Conservation (phyloP, 1,140 invertebrate species). For the Phenacoccus solenopsis region DNA sequence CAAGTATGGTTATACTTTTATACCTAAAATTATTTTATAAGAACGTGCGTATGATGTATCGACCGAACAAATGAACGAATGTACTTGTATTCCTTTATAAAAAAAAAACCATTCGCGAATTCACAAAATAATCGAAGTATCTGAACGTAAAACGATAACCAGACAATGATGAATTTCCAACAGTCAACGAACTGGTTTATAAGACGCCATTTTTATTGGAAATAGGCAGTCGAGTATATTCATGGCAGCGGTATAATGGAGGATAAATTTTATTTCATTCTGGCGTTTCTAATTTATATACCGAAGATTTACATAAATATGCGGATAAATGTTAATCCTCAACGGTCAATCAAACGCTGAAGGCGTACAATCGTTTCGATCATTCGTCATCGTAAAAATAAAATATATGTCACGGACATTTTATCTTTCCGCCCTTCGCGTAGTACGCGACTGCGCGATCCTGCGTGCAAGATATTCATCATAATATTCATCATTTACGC, state of each 20-base stretch:
- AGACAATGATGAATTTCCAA: neutral
- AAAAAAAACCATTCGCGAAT: neutral
- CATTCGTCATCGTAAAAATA: neutral
- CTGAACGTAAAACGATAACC: neutral
- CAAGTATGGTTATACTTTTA: neutral
- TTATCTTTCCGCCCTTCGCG: too few species aligned
- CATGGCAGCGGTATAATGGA: neutral
- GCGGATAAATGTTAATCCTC: neutral
- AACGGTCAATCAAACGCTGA: neutral
- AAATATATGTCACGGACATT: neutral
- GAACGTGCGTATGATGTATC: too few species aligned
- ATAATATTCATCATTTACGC: too few species aligned
- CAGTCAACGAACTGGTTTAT: neutral
- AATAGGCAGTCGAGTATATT: too few species aligned
- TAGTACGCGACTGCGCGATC: too few species aligned
- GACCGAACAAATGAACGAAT: too few species aligned
- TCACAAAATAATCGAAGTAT: neutral
- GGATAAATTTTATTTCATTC: neutral
- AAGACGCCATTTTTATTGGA: constrained; percentile 1
- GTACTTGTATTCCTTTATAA: too few species aligned
- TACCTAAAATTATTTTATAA: neutral
- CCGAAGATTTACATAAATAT: neutral
- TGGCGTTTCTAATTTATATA: too few species aligned
- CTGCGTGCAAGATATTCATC: neutral
- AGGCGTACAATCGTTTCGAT: neutral